Conservation (phyloP, 2,888 invertebrate species). For the Ichneumoninae sp. region DNA sequence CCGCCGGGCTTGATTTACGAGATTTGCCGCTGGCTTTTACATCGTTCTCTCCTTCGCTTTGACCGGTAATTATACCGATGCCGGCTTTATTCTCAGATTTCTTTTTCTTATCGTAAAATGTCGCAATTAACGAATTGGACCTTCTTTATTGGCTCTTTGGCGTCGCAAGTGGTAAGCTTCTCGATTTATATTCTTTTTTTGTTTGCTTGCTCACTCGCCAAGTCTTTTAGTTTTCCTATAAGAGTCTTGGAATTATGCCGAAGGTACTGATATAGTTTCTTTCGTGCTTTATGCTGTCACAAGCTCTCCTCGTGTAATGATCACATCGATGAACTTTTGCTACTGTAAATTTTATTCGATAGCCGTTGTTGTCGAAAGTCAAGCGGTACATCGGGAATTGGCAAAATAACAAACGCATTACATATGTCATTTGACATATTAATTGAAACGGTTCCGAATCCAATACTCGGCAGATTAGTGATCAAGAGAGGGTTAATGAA, state of each 20-base stretch:
- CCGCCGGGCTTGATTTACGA: constrained; percentile 53
- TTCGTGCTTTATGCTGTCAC: constrained; percentile 22
- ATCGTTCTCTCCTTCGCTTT: constrained; percentile 17
- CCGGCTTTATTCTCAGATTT: constrained; percentile 1
- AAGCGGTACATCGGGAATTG: not conserved
- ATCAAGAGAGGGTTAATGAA: constrained; percentile 7
- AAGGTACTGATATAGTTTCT: not conserved
- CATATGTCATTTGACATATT: not conserved
- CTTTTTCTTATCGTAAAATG: constrained; percentile 39
- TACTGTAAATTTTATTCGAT: not conserved
- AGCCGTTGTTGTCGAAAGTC: not conserved
- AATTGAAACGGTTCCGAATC: not conserved
- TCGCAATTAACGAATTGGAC: constrained; percentile 42
- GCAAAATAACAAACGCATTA: not conserved
- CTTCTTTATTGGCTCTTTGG: constrained; percentile 34
- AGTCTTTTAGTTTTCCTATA: constrained; percentile 32
- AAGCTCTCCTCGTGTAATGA: constrained; percentile 37
- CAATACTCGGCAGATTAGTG: constrained; percentile 27
- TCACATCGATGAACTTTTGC: not conserved
- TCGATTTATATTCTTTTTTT: constrained; percentile 28
- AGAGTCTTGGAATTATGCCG: not conserved
- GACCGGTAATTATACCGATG: constrained; percentile 29
- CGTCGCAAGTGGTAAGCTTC: constrained; percentile 21
- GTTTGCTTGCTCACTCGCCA: not conserved
- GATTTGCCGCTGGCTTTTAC: not conserved